Evolutionary conservation across 2,888 invertebrate species (phyloP), one percentile per base, ranked within the genome.

Genomic region (Mycogona germanica): DNA sequence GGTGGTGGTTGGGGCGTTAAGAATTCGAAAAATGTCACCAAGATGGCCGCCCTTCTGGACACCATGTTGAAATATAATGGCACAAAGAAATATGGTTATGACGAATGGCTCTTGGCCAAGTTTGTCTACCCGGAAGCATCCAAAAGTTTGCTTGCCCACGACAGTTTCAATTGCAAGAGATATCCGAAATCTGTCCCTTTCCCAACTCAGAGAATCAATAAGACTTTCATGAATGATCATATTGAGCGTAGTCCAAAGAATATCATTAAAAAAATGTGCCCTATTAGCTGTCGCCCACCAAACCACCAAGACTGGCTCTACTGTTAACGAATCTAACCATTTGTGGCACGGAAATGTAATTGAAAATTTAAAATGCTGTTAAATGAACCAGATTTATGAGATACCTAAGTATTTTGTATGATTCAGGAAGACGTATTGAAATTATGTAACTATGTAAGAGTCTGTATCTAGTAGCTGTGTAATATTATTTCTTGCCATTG

Each of bases 1-100:
- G 52, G 45, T 29, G 52, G 52, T n/a, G 46, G 45, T 44, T 52
- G 52, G 52, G 52, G 52, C 7, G 52, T 46, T 17, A 52, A 17
- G 21, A 52, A 52, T 19, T 9, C 28, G 2, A 14, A 51, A n/a
- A 32, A 52, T 48, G 14, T 52, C 14, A 17, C 12, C 9, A 26
- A 32, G 17, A 49, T 52, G 52, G 29, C 29, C 29, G 14, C 3
- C 12, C 17, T 52, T n/a, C 44, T 44, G 23, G 12, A 28, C n/a
- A 19, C 19, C 14, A 32, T 52, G 14, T 17, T 52, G n/a, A n/a
- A n/a, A n/a, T n/a, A n/a, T n/a, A n/a, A n/a, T n/a, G n/a, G n/a
- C n/a, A n/a, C n/a, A n/a, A n/a, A n/a, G n/a, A n/a, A n/a, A n/a
- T n/a, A 48, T 25, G n/a, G n/a, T 7, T 52, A 46, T 14, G 52